A percentile compares a stretch with the other conserved stretches of the same genome.
These are phyloP conservation scores for Neopelma chrysocephalum DNA, from an alignment of 2,797 vertebrate genomes.

Conservation along the genomic window DNA sequence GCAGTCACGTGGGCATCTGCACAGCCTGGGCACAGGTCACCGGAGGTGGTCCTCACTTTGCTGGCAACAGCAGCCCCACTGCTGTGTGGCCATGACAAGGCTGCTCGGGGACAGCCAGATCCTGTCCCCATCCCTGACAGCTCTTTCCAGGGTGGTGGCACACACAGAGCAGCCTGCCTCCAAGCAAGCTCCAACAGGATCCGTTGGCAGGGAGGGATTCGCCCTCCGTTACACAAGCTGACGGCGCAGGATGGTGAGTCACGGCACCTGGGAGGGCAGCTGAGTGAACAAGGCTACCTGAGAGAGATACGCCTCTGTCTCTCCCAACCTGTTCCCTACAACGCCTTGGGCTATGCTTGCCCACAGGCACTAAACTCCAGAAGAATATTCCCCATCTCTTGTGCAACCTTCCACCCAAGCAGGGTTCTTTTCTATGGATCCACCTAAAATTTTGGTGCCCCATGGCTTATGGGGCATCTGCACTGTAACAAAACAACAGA, in stretches of 20 bases:
- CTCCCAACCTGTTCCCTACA: not conserved
- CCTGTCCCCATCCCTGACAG: not conserved
- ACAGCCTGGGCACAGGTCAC: fast-evolving
- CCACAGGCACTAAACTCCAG: not conserved
- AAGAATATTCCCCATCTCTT: not conserved
- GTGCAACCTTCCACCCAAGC: not conserved
- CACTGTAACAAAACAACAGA: not conserved
- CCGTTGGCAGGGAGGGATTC: not conserved
- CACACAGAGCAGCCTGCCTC: not conserved
- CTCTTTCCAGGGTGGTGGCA: not conserved
- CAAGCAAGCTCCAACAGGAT: slow-evolving; percentile 16
- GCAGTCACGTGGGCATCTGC: not conserved
- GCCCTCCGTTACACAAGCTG: not conserved
- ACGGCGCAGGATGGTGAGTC: not conserved
- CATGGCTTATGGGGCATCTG: not conserved
- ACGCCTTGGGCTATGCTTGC: not conserved
- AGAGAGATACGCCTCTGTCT: not conserved
- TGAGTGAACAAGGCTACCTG: not conserved
- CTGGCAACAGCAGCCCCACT: not conserved
- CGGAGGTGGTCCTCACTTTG: fast-evolving
- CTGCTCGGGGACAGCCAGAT: fast-evolving
- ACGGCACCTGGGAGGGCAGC: not conserved
- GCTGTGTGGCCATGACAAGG: not conserved
- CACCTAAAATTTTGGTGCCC: not conserved
- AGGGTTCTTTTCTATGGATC: not conserved